These are phyloP conservation scores for Subacronicta megacephala DNA, from an alignment of 2,888 invertebrate species.

Conservation along the genomic window DNA sequence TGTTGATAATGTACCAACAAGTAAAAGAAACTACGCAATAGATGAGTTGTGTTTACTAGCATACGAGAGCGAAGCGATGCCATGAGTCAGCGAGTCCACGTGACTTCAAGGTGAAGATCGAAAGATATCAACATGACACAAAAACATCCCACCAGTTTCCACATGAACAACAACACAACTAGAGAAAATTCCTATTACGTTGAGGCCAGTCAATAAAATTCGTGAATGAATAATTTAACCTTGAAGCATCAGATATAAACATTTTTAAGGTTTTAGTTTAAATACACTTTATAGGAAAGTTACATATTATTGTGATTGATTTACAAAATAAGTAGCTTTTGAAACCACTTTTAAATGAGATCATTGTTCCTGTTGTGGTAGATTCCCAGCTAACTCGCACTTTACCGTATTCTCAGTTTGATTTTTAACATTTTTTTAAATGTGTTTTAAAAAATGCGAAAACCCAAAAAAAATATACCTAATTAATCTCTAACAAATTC, in stretches of 20 bases:
- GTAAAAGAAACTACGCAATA: conserved; percentile 63
- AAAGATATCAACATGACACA: conserved; percentile 58
- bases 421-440: too few relatives aligned
- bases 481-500: too few relatives aligned
- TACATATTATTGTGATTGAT: conserved; percentile 13
- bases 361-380: conserved; percentile 27
- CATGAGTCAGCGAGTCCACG: conserved; percentile 76
- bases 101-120: conserved; percentile 80
- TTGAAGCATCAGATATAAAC: conserved; percentile 50
- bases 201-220: conserved; percentile 28
- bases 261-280: conserved; percentile 18
- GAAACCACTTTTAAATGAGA: conserved; percentile 14
- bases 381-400: conserved; percentile 12
- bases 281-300: conserved; percentile 9
- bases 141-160: conserved; percentile 43
- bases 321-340: conserved; percentile 5
- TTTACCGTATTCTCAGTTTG: too few relatives aligned
- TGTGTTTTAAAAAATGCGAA: too few relatives aligned
- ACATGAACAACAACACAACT: conserved; percentile 20
- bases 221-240: conserved; percentile 49
- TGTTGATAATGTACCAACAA: too few relatives aligned
- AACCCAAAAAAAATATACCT: too few relatives aligned
- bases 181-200: conserved; percentile 35
- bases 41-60: conserved; percentile 63
- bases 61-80: conserved; percentile 50